Conservation (phyloP, 1,140 invertebrate species). For the Acromyrmex charruanus region DNA sequence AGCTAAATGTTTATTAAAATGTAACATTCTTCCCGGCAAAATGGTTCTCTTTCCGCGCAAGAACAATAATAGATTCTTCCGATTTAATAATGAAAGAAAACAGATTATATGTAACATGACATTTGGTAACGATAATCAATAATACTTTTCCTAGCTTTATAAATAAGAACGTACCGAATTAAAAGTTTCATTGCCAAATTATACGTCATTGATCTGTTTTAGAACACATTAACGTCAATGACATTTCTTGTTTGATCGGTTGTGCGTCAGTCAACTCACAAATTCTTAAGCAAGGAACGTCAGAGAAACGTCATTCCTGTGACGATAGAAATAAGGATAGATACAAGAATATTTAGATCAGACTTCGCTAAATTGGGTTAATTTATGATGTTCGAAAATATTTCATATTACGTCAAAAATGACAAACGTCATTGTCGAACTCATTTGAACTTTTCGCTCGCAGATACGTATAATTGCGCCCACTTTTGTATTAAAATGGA, state of each 20-base stretch:
- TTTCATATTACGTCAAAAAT: not conserved
- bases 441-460: conserved; percentile 7
- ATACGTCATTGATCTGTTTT: conserved; percentile 21
- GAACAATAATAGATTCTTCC: not conserved
- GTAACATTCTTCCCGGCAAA: too few relatives aligned
- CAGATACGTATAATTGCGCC: not conserved
- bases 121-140: conserved; percentile 8
- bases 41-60: not conserved
- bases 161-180: conserved; percentile 30
- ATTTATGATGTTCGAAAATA: not conserved
- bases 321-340: not conserved
- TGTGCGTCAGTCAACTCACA: not conserved
- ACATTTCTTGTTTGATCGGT: not conserved
- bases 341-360: not conserved
- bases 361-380: not conserved
- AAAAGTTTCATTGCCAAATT: not conserved
- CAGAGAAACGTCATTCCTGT: not conserved
- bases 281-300: not conserved
- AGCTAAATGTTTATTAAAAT: too few relatives aligned
- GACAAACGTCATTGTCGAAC: not conserved
- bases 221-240: not conserved
- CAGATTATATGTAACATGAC: not conserved
- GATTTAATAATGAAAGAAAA: not conserved
- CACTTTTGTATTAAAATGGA: not conserved
- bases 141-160: conserved; percentile 40